Evolutionary conservation across 2,797 vertebrate genomes (phyloP).

Genomic region (Melanotaenia parkinsoni): DNA sequence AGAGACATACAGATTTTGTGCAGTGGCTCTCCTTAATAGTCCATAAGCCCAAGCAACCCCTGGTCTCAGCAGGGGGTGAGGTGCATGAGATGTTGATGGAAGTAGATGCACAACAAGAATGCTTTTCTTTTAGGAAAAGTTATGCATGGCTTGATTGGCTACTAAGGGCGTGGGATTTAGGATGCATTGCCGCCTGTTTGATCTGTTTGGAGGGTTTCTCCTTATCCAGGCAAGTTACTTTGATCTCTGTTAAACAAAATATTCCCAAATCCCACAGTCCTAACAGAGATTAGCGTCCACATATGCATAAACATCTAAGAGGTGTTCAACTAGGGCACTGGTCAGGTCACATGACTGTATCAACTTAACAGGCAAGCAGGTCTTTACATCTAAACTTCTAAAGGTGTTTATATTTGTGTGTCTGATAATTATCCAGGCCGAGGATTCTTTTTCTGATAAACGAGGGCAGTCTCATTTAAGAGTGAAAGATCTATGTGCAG

Average conservation of each 20-base stretch:
- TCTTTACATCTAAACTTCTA: conserved; percentile 72
- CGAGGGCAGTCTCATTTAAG: conserved; percentile 79
- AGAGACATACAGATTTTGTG: conserved; percentile 63
- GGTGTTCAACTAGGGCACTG: conserved; percentile 80
- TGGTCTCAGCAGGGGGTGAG: conserved; percentile 58
- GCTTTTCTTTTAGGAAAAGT: conserved; percentile 63
- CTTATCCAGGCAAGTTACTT: conserved; percentile 73
- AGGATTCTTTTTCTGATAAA: conserved; percentile 76
- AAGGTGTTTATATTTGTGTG: conserved; percentile 80
- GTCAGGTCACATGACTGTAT: conserved; percentile 82
- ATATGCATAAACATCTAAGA: conserved; percentile 84
- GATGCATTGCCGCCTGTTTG: conserved; percentile 78
- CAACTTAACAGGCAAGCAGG: conserved; percentile 68
- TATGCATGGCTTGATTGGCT: conserved; percentile 78
- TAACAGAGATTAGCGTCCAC: conserved; percentile 78
- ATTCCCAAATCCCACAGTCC: conserved; percentile 84
- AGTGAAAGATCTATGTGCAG: conserved; percentile 64
- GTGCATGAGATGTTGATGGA: conserved; percentile 60
- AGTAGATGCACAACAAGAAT: conserved; percentile 67
- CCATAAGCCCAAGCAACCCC: conserved; percentile 53
- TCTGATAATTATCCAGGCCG: conserved; percentile 76
- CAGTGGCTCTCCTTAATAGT: conserved; percentile 63
- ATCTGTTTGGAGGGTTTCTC: conserved; percentile 78
- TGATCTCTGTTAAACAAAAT: conserved; percentile 83
- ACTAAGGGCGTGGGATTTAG: conserved; percentile 74